A percentile compares a stretch with the other conserved stretches of the same genome.
Conservation (phyloP, 2,888 invertebrate species). For the Ischnura elegans region DNA sequence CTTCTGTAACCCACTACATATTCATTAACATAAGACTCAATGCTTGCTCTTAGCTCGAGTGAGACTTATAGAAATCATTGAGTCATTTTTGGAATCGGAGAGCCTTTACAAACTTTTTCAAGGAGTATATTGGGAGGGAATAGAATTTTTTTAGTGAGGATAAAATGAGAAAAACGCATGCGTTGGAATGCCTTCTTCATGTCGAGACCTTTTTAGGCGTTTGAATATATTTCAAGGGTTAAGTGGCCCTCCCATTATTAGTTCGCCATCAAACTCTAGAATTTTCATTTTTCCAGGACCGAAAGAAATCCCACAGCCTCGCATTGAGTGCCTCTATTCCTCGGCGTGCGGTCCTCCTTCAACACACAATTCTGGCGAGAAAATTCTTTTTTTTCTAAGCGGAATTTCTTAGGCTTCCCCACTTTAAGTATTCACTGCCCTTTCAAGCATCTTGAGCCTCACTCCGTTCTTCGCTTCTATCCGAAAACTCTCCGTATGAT, state of each 20-base stretch:
- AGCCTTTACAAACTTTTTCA: not conserved
- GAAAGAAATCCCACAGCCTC: not conserved
- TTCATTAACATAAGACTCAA: not conserved
- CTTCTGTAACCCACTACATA: no score
- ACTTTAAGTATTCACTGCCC: not conserved
- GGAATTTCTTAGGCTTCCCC: no score
- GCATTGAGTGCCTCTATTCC: not conserved
- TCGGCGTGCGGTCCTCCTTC: no score
- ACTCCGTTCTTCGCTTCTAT: not conserved
- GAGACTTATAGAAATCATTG: not conserved
- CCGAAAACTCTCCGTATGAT: not conserved
- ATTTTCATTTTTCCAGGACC: not conserved
- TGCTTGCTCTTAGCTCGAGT: not conserved
- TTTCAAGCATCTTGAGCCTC: no score
- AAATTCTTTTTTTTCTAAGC: not conserved
- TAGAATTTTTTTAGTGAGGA: not conserved
- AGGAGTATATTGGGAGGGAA: no score
- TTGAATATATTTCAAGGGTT: conserved; percentile 7
- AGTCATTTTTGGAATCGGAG: not conserved
- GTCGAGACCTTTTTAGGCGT: not conserved
- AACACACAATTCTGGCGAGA: not conserved
- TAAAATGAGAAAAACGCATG: not conserved
- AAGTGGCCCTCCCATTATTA: conserved; percentile 13
- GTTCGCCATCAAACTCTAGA: not conserved
- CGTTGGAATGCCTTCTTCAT: not conserved